Conservation (phyloP, 2,888 invertebrate species). For the Alloplasta piceator region DNA sequence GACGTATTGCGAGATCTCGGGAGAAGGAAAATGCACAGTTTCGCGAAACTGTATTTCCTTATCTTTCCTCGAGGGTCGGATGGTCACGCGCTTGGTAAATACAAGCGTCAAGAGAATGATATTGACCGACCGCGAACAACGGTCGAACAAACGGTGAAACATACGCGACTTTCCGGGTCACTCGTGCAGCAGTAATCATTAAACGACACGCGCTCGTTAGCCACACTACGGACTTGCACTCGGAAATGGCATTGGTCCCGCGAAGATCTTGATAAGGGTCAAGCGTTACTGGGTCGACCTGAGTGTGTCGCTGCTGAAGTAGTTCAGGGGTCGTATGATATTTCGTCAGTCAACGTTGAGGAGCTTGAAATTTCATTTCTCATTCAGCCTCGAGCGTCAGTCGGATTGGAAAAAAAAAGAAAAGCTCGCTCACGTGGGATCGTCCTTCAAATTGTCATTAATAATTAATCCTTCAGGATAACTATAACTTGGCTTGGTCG, state of each 20-base stretch:
- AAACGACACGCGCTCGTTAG: constrained; percentile 49
- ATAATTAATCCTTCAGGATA: too few relatives aligned
- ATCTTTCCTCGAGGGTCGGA: too few relatives aligned
- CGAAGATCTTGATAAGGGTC: constrained; percentile 43
- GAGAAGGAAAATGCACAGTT: too few relatives aligned
- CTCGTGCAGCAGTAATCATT: constrained; percentile 33
- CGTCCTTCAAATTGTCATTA: too few relatives aligned
- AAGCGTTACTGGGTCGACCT: constrained; percentile 48
- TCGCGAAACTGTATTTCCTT: too few relatives aligned
- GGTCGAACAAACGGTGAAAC: constrained; percentile 19
- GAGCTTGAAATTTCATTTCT: too few relatives aligned
- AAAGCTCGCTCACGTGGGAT: too few relatives aligned
- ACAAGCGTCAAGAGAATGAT: not conserved
- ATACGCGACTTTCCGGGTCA: constrained; percentile 45
- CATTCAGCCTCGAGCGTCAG: too few relatives aligned
- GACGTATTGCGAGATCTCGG: too few relatives aligned
- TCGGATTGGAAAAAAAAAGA: too few relatives aligned
- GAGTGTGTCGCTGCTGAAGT: constrained; percentile 28
- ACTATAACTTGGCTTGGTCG: too few relatives aligned
- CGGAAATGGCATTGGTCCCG: constrained; percentile 58
- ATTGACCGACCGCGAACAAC: constrained; percentile 13
- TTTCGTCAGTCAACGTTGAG: constrained; percentile 9
- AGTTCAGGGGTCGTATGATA: constrained; percentile 40
- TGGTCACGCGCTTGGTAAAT: not conserved
- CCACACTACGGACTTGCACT: constrained; percentile 20